Evolutionary conservation across 1,140 invertebrate species (phyloP).

Genomic region (Ceratina australensis): DNA sequence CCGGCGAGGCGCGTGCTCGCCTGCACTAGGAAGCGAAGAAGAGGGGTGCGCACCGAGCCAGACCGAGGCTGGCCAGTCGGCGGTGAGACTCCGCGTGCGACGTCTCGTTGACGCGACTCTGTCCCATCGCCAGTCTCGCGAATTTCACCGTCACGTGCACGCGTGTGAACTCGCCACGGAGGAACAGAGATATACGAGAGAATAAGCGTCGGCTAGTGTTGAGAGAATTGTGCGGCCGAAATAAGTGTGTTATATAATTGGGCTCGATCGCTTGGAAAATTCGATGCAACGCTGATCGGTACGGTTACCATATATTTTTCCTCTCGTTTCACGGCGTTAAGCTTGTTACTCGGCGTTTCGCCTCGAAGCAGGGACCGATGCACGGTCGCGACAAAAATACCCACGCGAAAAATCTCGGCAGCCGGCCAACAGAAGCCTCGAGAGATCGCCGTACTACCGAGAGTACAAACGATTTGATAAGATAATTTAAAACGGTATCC

Average conservation of each 20-base stretch:
- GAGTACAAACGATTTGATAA: conserved; percentile 61
- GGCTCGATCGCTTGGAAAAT: neutral
- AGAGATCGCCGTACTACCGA: conserved; percentile 50
- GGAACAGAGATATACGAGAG: neutral
- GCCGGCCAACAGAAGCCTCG: conserved; percentile 64
- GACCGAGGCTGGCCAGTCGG: conserved; percentile 57
- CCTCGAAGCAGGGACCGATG: conserved; percentile 54
- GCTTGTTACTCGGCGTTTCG: neutral
- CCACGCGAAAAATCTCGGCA: conserved; percentile 70
- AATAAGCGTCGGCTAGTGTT: neutral
- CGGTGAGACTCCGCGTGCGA: conserved; percentile 65
- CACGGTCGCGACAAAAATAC: conserved; percentile 71
- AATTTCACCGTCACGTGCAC: conserved; percentile 23
- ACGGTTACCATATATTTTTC: neutral
- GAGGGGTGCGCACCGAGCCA: conserved; percentile 35
- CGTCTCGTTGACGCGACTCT: conserved; percentile 29
- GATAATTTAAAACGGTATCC: conserved; percentile 51
- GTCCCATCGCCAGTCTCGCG: neutral
- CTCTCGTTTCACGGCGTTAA: neutral
- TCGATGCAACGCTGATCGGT: neutral
- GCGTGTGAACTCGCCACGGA: neutral
- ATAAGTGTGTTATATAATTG: no score
- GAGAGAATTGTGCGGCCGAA: no score
- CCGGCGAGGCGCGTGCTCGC: conserved; percentile 9
- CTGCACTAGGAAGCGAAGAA: neutral